A percentile compares a stretch with the other conserved stretches of the same genome.
Conservation (phyloP, 2,888 invertebrate genomes). For the Drosophila suboccidentalis region DNA sequence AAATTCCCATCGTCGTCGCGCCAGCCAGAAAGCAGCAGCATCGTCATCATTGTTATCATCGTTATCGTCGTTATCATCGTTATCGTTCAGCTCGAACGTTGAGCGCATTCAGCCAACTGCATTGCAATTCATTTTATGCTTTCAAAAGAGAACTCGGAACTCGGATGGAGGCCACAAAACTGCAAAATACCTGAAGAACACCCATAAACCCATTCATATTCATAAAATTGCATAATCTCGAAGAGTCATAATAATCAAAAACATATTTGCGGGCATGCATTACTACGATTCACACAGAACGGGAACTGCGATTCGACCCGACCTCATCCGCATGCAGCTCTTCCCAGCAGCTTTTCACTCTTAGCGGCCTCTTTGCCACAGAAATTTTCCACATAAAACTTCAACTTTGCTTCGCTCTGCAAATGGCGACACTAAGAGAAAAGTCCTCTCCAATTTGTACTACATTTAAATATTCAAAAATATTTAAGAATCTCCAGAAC, state of each 20-base stretch:
- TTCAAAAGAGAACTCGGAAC: conserved; percentile 33
- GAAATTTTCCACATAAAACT: conserved; percentile 75
- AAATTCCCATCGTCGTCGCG: conserved; percentile 41
- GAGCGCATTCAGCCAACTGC: conserved; percentile 47
- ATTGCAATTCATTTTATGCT: conserved; percentile 62
- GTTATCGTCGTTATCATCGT: conserved; percentile 23
- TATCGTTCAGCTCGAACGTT: conserved; percentile 21
- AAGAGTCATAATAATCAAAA: conserved; percentile 83
- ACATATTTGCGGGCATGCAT: conserved; percentile 80
- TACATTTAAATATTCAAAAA: not conserved
- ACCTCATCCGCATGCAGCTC: conserved; percentile 34
- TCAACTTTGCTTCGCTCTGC: conserved; percentile 62
- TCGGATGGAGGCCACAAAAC: conserved; percentile 26
- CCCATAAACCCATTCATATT: conserved; percentile 75
- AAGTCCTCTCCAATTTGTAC: not conserved
- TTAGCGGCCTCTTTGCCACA: conserved; percentile 53
- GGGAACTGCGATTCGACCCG: conserved; percentile 25
- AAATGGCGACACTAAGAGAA: conserved; percentile 28
- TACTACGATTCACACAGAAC: conserved; percentile 20
- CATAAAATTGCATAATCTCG: conserved; percentile 82
- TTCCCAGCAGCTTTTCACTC: conserved; percentile 33
- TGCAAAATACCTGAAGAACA: conserved; percentile 50
- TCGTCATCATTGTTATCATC: conserved; percentile 34
- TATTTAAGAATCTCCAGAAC: too few species aligned
- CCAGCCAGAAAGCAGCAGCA: not conserved